Base-by-base conservation (phyloP, 2,797 vertebrate species). In the Calcarius lapponicus region DNA sequence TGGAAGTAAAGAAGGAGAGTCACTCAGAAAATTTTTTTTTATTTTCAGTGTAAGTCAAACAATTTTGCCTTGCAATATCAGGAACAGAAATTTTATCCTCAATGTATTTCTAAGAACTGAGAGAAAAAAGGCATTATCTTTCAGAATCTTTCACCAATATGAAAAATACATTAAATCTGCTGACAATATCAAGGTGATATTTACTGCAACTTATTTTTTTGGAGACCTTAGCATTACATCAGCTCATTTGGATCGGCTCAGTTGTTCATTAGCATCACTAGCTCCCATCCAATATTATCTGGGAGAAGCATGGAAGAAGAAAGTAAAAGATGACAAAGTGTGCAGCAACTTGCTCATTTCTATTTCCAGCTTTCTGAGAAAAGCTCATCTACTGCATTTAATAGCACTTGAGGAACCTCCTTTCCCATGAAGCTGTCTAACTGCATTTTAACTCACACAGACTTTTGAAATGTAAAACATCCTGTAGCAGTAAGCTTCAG, bases 401-500 rank as follows among this genome's bases (percentile, higher is more conserved):
- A 66, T n/a, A 85, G 31, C 0, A 0, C 7, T 69, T 62, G 34
- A 91, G 61, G 32, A 93, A n/a, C 7, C 3, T 82, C 25, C 58
- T 82, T 70, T 95, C 43, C 47, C 47, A 76, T 62, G 42, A 82
- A 82, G n/a, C 50, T 85, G 40, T 29, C 43, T 90, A 58, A 82
- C 72, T 89, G 47, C 42, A 58, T 89, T 96, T 91, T 73, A 95
- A 80, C 28, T 91, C 25, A 29, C 31, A 51, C 5, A 74, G 22
- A 71, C 72, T 86, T 91, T 86, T 87, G 85, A 89, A 95, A 82
- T 74, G 57, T 48, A 95, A 94, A 94, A 73, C 18, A 83, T 67
- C 13, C 16, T 36, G 13, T 51, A 34, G 36, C n/a, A 71, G 25
- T 51, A 75, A 82, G 36, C 25, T 45, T 83, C 82, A 88, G 71